Percentiles rank a stretch among this genome's conserved stretches.
These are phyloP conservation scores for Procambarus clarkii DNA, from an alignment of 1,140 invertebrate species.

Conservation along the genomic window DNA sequence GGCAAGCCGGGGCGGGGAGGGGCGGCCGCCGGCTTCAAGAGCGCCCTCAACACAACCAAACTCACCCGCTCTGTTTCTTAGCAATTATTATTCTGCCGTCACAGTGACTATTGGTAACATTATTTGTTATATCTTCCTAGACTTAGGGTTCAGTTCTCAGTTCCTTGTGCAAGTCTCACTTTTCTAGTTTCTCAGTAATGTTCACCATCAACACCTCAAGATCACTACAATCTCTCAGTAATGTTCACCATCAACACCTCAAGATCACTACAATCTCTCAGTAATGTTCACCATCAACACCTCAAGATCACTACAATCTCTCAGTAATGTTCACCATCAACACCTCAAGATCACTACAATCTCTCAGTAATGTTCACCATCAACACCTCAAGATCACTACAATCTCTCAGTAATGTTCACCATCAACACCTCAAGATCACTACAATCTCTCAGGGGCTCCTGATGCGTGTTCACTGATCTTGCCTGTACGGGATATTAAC, in stretches of 20 bases:
- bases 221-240: not conserved
- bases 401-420: not conserved
- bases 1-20: not conserved
- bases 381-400: not conserved
- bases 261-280: not conserved
- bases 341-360: not conserved
- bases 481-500: not conserved
- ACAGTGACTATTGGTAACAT: not conserved
- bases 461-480: not conserved
- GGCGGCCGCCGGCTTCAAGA: too few relatives aligned
- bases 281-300: not conserved
- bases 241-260: not conserved
- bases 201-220: not conserved
- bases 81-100: not conserved
- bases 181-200: not conserved
- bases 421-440: not conserved
- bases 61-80: too few relatives aligned
- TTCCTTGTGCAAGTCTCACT: not conserved
- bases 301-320: not conserved
- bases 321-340: not conserved
- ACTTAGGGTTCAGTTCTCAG: too few relatives aligned
- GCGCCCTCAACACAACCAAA: not conserved
- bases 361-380: not conserved
- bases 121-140: too few relatives aligned
- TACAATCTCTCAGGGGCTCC: not conserved